A percentile compares a stretch with the other conserved stretches of the same genome.
Evolutionary conservation across 2,113 vertebrate species (phyloP).

Genomic region (Mesocricetus auratus): DNA sequence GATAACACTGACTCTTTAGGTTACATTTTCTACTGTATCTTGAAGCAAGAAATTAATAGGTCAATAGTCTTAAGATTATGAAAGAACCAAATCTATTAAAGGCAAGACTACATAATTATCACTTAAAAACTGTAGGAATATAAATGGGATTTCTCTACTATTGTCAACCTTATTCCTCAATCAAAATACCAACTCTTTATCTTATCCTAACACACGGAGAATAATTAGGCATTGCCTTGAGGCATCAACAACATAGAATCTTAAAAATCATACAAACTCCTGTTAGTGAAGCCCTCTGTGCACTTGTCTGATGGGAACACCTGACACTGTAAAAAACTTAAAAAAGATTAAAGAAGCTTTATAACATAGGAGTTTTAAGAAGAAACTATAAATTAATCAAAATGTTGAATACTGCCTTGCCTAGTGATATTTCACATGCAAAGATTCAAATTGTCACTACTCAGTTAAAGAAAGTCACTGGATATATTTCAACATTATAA

Average conservation of each 20-base stretch:
- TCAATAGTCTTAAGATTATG: neutral
- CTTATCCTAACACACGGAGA: constrained; percentile 58
- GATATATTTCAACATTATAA: neutral
- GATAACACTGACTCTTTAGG: constrained; percentile 1
- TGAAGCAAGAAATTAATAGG: constrained; percentile 55
- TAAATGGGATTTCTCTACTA: neutral
- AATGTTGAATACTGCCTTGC: neutral
- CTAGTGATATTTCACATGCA: neutral
- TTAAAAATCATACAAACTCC: constrained; percentile 52
- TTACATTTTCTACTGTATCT: constrained; percentile 35
- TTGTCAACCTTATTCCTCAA: neutral
- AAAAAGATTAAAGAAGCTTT: neutral
- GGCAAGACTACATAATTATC: constrained; percentile 56
- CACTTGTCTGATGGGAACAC: neutral
- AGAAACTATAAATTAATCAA: constrained; percentile 8
- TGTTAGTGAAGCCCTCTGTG: constrained; percentile 26
- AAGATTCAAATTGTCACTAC: neutral
- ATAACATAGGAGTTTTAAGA: neutral
- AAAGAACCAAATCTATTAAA: constrained; percentile 59
- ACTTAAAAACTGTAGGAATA: constrained; percentile 54
- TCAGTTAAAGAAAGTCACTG: neutral
- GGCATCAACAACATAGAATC: constrained; percentile 60
- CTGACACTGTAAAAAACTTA: constrained; percentile 26
- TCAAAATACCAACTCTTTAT: constrained; percentile 52
- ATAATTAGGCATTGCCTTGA: constrained; percentile 63